phyloP scores from a whole-genome alignment of 1,140 invertebrate species.

The Archivesica marissinica region DNA sequence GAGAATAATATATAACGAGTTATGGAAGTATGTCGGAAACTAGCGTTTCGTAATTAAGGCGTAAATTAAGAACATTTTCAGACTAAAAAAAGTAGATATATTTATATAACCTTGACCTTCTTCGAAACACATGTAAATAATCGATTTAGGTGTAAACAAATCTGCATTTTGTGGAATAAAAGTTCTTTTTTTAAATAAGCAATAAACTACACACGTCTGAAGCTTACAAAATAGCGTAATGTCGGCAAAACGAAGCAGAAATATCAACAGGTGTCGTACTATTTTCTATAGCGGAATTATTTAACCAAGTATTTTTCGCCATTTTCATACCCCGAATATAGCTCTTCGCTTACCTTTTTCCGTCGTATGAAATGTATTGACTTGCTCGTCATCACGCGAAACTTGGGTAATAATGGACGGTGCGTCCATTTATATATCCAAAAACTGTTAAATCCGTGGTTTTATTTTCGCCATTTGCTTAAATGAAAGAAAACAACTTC shows the following conservation, averaged over 20 bases:
- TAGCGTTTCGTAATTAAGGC: not conserved
- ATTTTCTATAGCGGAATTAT: slow-evolving; percentile 51
- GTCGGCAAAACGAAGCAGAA: not conserved
- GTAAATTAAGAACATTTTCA: not conserved
- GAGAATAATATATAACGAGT: too few relatives aligned
- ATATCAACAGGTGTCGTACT: slow-evolving; percentile 51
- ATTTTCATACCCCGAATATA: slow-evolving; percentile 58
- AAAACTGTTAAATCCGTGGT: slow-evolving; percentile 76
- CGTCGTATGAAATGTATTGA: slow-evolving; percentile 92
- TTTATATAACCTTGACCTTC: slow-evolving; percentile 35
- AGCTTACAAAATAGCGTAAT: not conserved
- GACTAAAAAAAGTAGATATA: not conserved
- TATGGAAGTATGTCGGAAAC: not conserved
- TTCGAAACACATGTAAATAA: slow-evolving; percentile 50
- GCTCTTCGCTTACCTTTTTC: slow-evolving; percentile 92
- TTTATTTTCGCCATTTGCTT: slow-evolving; percentile 62
- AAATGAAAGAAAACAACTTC: slow-evolving; percentile 16
- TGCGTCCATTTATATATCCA: slow-evolving; percentile 94
- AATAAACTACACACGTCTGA: not conserved
- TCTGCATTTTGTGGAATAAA: not conserved
- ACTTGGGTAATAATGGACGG: slow-evolving; percentile 99
- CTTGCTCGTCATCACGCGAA: slow-evolving; percentile 97
- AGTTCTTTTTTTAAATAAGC: not conserved
- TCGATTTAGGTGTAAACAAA: slow-evolving; percentile 40
- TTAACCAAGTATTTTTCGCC: slow-evolving; percentile 54